Conservation (phyloP, 92 coral and sea anemone species). For the Paramuricea clavata region DNA sequence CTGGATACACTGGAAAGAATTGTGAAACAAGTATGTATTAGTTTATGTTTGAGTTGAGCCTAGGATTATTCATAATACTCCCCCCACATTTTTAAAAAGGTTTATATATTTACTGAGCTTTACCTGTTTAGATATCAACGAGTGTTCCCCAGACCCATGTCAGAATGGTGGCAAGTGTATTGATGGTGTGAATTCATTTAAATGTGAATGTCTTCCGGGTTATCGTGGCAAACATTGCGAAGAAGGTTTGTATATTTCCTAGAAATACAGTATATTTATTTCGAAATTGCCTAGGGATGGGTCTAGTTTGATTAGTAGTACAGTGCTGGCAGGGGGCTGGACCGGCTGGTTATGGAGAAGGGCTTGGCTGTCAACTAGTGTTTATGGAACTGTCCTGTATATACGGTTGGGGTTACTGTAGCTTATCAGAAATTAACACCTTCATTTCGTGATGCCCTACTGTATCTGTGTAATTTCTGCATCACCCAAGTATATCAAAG, state of each 20-base stretch:
- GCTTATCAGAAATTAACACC: no score
- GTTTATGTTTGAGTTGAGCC: neutral
- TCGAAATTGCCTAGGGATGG: no score
- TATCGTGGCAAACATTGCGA: constrained; percentile 44
- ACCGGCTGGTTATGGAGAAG: no score
- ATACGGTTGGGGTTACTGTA: no score
- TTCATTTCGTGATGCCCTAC: no score
- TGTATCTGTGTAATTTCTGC: no score
- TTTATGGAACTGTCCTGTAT: no score
- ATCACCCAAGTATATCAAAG: no score
- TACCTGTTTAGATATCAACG: constrained; percentile 30
- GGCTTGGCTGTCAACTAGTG: no score
- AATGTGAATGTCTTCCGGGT: constrained; percentile 25
- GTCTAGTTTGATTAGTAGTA: neutral
- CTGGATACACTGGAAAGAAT: constrained; percentile 41
- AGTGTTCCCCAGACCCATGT: constrained; percentile 33
- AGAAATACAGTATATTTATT: no score
- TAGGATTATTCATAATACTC: no score
- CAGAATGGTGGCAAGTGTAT: constrained; percentile 32
- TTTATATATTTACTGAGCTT: neutral
- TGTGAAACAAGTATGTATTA: constrained; percentile 41
- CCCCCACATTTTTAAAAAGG: neutral
- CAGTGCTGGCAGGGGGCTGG: neutral
- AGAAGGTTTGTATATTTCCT: constrained; percentile 10
- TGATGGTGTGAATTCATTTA: constrained; percentile 28